A percentile compares a stretch with the other conserved stretches of the same genome.
Conservation (phyloP, 2,888 invertebrate species). For the Strigamia transsilvanica region DNA sequence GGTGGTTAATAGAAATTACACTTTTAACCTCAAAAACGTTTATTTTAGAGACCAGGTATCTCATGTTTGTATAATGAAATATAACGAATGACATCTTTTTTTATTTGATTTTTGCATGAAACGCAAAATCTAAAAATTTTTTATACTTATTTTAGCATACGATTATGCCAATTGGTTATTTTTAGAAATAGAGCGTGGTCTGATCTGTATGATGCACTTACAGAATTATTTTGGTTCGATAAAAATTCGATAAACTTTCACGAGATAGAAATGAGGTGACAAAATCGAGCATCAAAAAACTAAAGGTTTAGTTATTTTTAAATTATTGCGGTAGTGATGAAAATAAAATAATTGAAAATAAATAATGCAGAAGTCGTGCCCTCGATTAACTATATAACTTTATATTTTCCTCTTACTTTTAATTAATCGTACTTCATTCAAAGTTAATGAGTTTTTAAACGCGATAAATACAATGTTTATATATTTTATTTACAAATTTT, state of each 20-base stretch:
- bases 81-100: too few relatives aligned
- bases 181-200: not conserved
- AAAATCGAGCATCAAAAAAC: not conserved
- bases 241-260: not conserved
- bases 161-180: slow-evolving; percentile 2
- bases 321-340: not conserved
- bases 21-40: too few relatives aligned
- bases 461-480: too few relatives aligned
- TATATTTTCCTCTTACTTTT: not conserved
- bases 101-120: not conserved
- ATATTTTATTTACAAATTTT: not conserved
- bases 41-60: too few relatives aligned
- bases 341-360: too few relatives aligned
- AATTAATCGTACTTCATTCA: not conserved
- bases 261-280: not conserved
- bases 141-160: too few relatives aligned
- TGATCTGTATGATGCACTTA: not conserved
- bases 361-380: too few relatives aligned
- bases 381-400: too few relatives aligned
- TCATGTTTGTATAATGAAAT: too few relatives aligned
- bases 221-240: not conserved
- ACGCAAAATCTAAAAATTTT: not conserved
- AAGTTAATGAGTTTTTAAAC: too few relatives aligned
- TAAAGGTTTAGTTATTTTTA: not conserved
- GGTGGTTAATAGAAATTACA: too few relatives aligned